Percentiles rank a stretch among this genome's conserved stretches.
Evolutionary conservation across 2,797 vertebrate species (phyloP).

Genomic region (Gallirallus australis): DNA sequence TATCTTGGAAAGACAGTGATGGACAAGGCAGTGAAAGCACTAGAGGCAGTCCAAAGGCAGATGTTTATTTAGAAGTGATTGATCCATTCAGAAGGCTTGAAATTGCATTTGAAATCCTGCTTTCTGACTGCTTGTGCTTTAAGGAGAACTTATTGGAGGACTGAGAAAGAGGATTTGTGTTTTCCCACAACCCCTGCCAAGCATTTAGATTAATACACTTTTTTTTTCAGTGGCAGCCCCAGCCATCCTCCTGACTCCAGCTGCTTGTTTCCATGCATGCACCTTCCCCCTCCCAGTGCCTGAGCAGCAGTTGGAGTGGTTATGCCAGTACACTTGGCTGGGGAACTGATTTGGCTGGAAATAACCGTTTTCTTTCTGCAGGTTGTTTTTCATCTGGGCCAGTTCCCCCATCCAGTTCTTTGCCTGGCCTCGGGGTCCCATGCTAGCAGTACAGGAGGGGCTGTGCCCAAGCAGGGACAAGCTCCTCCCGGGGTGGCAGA

Average conservation of each 20-base stretch:
- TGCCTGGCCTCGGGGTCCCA: accelerated
- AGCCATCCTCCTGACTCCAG: conserved; percentile 24
- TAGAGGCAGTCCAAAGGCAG: conserved; percentile 59
- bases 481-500: background rate
- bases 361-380: background rate
- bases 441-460: background rate
- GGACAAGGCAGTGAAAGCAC: conserved; percentile 64
- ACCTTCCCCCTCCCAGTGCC: background rate
- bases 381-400: background rate
- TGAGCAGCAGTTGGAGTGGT: background rate
- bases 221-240: background rate
- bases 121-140: conserved; percentile 41
- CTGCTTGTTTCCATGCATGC: background rate
- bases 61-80: conserved; percentile 65
- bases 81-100: conserved; percentile 63
- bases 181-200: conserved; percentile 15
- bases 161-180: conserved; percentile 51
- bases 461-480: accelerated
- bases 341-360: conserved; percentile 12
- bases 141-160: background rate
- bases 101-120: conserved; percentile 54
- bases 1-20: conserved; percentile 68
- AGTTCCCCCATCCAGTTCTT: background rate
- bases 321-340: background rate
- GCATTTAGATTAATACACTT: conserved; percentile 28